Evolutionary conservation across 2,797 vertebrate genomes (phyloP).

Genomic region (Buphagus erythrorhynchus): DNA sequence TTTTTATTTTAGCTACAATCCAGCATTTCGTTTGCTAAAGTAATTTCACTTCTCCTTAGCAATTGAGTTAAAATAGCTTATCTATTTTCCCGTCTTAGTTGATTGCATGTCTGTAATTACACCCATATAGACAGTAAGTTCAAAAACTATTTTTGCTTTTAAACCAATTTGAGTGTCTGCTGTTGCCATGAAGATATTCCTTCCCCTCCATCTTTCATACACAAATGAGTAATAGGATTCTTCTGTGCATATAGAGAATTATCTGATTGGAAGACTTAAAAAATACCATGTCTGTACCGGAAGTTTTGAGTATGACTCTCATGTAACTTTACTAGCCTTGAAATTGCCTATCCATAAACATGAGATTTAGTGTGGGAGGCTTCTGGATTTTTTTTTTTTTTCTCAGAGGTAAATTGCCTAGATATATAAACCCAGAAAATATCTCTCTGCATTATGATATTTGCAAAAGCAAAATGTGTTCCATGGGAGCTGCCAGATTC

Average conservation of each 20-base stretch:
- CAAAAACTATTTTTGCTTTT: slow-evolving; percentile 48
- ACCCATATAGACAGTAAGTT: slow-evolving; percentile 41
- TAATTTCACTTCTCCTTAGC: slow-evolving; percentile 54
- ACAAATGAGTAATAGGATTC: not conserved
- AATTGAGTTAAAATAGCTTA: slow-evolving; percentile 60
- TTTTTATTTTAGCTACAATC: slow-evolving; percentile 23
- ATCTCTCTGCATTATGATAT: slow-evolving; percentile 23
- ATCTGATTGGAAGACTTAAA: slow-evolving; percentile 4
- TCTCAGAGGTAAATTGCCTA: slow-evolving; percentile 4
- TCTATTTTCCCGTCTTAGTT: slow-evolving; percentile 46
- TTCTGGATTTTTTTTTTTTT: not conserved
- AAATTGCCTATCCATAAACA: slow-evolving; percentile 60
- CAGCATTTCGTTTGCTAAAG: slow-evolving; percentile 29
- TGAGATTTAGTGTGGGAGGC: slow-evolving; percentile 54
- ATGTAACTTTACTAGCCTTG: slow-evolving; percentile 58
- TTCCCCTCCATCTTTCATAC: not conserved
- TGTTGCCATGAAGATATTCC: slow-evolving; percentile 55
- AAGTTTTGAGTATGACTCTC: slow-evolving; percentile 52
- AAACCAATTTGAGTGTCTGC: slow-evolving; percentile 18
- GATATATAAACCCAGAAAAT: slow-evolving; percentile 32
- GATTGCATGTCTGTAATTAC: slow-evolving; percentile 57
- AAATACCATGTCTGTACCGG: not conserved
- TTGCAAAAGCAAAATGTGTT: slow-evolving; percentile 40
- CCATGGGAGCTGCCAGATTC: slow-evolving; percentile 12
- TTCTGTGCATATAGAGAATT: not conserved